Conservation (phyloP, 2,113 vertebrate species). For the Mugil cephalus region DNA sequence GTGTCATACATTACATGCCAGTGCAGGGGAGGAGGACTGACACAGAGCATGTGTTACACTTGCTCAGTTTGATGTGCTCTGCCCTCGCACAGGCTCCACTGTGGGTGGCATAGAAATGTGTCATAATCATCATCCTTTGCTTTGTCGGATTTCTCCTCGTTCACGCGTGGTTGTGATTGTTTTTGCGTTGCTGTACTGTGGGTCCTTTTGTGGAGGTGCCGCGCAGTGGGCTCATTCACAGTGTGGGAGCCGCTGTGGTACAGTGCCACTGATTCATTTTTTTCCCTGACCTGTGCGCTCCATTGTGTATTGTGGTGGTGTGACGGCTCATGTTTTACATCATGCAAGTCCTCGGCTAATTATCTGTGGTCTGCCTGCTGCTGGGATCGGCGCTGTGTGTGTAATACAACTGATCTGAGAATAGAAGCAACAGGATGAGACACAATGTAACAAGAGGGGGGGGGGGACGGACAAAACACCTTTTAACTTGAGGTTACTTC, state of each 20-base stretch:
- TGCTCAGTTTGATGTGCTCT: conserved; percentile 80
- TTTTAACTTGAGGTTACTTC: not conserved
- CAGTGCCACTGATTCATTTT: conserved; percentile 71
- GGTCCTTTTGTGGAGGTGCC: conserved; percentile 75
- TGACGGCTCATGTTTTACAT: conserved; percentile 52
- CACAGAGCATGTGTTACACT: conserved; percentile 83
- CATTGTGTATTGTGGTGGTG: conserved; percentile 28
- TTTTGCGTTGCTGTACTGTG: conserved; percentile 55
- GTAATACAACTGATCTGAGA: not conserved
- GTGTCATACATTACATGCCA: conserved; percentile 82
- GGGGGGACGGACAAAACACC: not conserved
- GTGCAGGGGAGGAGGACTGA: conserved; percentile 81
- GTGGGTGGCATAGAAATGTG: conserved; percentile 82
- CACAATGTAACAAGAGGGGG: not conserved
- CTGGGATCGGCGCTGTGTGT: not conserved
- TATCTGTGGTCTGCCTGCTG: conserved; percentile 14
- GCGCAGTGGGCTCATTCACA: conserved; percentile 73
- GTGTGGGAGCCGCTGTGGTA: conserved; percentile 73
- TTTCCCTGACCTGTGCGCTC: conserved; percentile 56
- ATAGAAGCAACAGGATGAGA: not conserved
- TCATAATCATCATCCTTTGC: conserved; percentile 81
- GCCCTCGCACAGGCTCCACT: conserved; percentile 78
- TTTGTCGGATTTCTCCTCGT: conserved; percentile 68
- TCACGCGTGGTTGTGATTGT: conserved; percentile 55
- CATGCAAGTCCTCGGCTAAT: conserved; percentile 44